These are phyloP conservation scores for Candidula unifasciata DNA, from an alignment of 2,888 invertebrate species.

Conservation along the genomic window DNA sequence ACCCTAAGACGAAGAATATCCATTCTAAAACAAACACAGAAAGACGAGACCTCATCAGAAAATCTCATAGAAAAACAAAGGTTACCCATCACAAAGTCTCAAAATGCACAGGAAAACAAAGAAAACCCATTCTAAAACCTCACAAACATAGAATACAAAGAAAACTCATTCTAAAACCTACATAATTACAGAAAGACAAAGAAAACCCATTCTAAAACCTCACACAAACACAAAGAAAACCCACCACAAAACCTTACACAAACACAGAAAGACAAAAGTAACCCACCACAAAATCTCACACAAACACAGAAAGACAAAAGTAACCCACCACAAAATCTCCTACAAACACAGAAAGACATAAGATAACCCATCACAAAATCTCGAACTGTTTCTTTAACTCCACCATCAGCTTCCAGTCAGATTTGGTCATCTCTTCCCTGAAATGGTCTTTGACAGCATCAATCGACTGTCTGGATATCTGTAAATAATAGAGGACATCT, in stretches of 20 bases:
- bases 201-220: too few species aligned
- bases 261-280: too few species aligned
- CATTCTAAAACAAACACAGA: neutral
- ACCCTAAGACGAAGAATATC: neutral
- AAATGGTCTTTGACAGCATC: slow-evolving; percentile 99
- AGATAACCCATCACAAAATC: slow-evolving; percentile 65
- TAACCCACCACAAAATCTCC: slow-evolving; percentile 77
- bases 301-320: neutral
- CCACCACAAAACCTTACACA: too few species aligned
- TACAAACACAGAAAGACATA: neutral
- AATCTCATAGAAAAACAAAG: too few species aligned
- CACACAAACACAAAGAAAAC: too few species aligned
- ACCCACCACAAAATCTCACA: too few species aligned
- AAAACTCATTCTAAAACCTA: too few species aligned
- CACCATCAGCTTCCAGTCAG: slow-evolving; percentile 98
- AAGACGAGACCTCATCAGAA: neutral
- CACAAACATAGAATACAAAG: too few species aligned
- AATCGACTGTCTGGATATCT: slow-evolving; percentile 98
- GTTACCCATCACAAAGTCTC: too few species aligned
- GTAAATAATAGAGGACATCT: slow-evolving; percentile 74
- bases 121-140: too few species aligned
- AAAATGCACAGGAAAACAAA: too few species aligned
- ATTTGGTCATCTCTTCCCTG: slow-evolving; percentile 96
- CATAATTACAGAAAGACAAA: too few species aligned
- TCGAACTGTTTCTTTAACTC: slow-evolving; percentile 98